Percentiles rank a stretch among this genome's conserved stretches.
phyloP scores from a whole-genome alignment of 2,888 invertebrate species.

The Muscina levida region DNA sequence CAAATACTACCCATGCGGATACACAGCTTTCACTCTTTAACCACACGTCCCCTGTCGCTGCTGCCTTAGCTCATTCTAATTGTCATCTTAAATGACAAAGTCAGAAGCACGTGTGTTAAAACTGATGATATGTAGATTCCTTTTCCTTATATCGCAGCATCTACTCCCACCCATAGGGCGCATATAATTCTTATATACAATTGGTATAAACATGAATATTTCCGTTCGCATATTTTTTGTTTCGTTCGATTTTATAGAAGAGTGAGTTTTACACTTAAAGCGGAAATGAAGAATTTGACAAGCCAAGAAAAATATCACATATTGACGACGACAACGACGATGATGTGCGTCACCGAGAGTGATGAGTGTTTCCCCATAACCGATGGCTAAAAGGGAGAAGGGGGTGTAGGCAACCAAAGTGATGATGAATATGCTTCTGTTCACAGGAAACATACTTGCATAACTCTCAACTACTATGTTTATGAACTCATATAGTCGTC shows the following conservation, averaged over 20 bases:
- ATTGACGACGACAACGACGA: conserved; percentile 2
- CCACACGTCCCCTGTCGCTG: too few relatives aligned
- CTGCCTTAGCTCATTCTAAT: conserved; percentile 33
- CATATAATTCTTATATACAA: background rate
- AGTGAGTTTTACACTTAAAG: conserved; percentile 10
- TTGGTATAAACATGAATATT: conserved; percentile 33
- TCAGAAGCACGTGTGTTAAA: conserved; percentile 17
- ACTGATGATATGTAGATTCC: conserved; percentile 8
- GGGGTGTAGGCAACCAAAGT: background rate
- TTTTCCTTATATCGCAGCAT: background rate
- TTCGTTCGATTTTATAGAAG: background rate
- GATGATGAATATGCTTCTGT: conserved; percentile 1
- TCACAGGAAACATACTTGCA: conserved; percentile 6
- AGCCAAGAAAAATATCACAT: conserved; percentile 30
- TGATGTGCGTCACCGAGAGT: background rate
- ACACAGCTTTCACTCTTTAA: too few relatives aligned
- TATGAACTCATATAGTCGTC: background rate
- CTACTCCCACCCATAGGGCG: too few relatives aligned
- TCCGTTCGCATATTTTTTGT: conserved; percentile 13
- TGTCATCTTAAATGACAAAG: conserved; percentile 35
- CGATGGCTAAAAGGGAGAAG: background rate
- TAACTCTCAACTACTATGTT: background rate
- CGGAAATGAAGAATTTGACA: conserved; percentile 38
- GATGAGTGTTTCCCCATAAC: background rate
- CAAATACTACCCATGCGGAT: too few relatives aligned